Base-by-base conservation (phyloP, 2,797 vertebrate genomes). In the Dromococcyx pavoninus region DNA sequence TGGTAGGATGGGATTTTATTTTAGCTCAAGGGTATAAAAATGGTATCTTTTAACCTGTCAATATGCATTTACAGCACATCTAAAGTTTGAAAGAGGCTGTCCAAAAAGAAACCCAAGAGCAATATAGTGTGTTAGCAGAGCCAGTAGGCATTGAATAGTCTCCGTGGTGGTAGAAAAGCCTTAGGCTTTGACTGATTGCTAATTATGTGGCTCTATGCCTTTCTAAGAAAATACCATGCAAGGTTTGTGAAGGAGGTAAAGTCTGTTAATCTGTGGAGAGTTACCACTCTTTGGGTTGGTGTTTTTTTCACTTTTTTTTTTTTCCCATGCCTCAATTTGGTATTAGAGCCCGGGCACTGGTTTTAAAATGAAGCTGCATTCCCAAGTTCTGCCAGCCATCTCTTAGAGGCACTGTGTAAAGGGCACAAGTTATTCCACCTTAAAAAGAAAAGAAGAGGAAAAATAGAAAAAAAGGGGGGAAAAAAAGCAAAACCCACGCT, bases 101-200 rank as follows among this genome's bases (percentile, higher is more conserved):
- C 92, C 94, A 93, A 76, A 96, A 92, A 86, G 95, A 95, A 96
- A 93, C 88, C 88, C 90, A 93, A 35, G 91, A 79, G 94, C 72
- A 96, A 83, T 62, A 35, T 89, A 92, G 89, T 39, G 79, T 71
- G 91, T 76, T 88, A 53, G 89, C 25, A 64, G 93, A 93, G 89
- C 95, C 88, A 93, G 93, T 91, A 85, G 72, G 92, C 86, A 88
- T 30, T 96, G 91, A 95, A 91, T 85, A 65, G 90, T 91, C 88
- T 94, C 90, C 74, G 91, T 84, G 95, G 94, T 71, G 58, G 89
- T 53, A 95, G 87, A 91, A 95, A 91, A 95, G 94, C 93, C 95
- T 94, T 93, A 93, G 95, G 95, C 94, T 94, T 81, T 82, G 81
- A 96, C 87, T 88, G 86, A 91, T 96, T 96, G 95, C 93, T 95